phyloP scores from a whole-genome alignment of 1,140 invertebrate genomes.

The Microplitis demolitor region DNA sequence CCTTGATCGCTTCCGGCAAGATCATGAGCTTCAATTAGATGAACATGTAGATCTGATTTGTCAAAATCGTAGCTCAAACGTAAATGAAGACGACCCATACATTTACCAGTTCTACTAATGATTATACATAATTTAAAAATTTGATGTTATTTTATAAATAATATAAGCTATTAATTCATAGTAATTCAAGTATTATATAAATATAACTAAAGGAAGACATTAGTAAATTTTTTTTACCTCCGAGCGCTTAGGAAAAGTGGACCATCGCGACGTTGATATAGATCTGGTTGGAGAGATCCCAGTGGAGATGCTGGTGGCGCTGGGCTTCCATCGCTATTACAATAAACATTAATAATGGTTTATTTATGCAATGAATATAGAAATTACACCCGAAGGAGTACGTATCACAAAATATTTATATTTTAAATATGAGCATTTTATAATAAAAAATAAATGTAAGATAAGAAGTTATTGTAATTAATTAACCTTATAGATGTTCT shows the following conservation, averaged over 20 bases:
- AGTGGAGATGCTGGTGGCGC: conserved; percentile 72
- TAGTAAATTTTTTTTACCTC: conserved; percentile 32
- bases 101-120: conserved; percentile 58
- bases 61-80: conserved; percentile 89
- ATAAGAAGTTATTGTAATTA: neutral
- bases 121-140: too few relatives aligned
- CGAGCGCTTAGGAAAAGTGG: conserved; percentile 72
- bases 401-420: neutral
- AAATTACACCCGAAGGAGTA: neutral
- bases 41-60: conserved; percentile 83
- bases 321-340: conserved; percentile 39
- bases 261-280: conserved; percentile 77
- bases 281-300: conserved; percentile 84
- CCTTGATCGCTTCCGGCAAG: conserved; percentile 79
- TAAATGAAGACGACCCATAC: conserved; percentile 79
- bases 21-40: conserved; percentile 84
- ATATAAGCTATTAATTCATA: too few relatives aligned
- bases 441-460: neutral
- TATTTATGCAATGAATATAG: neutral
- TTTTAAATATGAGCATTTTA: neutral
- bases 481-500: conserved; percentile 56
- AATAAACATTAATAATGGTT: conserved; percentile 15
- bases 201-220: neutral
- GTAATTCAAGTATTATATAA: too few relatives aligned
- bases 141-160: too few relatives aligned